Percentiles rank a stretch among this genome's conserved stretches.
Evolutionary conservation across 1,140 invertebrate genomes (phyloP).

Genomic region (Drosophila mayri): DNA sequence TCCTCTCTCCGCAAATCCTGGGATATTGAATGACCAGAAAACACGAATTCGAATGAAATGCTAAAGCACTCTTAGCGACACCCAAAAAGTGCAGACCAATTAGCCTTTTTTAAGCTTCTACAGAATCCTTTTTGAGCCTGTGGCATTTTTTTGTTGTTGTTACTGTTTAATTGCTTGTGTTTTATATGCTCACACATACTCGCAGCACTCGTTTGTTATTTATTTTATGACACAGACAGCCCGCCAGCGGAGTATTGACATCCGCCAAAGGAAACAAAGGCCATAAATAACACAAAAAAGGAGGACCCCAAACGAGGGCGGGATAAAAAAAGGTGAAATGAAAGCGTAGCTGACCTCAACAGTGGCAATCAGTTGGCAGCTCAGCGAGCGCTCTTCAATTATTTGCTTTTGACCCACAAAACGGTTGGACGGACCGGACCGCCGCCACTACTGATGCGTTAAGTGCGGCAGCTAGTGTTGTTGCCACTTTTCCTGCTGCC

Average conservation of each 20-base stretch:
- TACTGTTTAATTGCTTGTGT: constrained; percentile 43
- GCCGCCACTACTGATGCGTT: constrained; percentile 40
- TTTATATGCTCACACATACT: constrained; percentile 38
- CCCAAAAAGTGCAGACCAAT: constrained; percentile 22
- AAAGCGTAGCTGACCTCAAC: constrained; percentile 44
- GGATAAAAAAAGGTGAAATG: constrained; percentile 40
- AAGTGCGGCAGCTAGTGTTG: constrained; percentile 40
- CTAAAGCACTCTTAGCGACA: constrained; percentile 5
- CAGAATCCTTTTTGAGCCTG: constrained; percentile 18
- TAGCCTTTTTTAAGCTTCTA: constrained; percentile 13
- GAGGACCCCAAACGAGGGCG: constrained; percentile 1
- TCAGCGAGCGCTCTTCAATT: constrained; percentile 55
- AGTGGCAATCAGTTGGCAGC: constrained; percentile 55
- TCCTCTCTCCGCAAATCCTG: background rate
- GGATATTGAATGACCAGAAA: background rate
- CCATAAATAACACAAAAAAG: constrained; percentile 52
- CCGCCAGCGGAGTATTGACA: constrained; percentile 28
- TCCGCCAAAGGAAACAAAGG: constrained; percentile 35
- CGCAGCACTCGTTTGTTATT: constrained; percentile 26
- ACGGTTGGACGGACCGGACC: constrained; percentile 13
- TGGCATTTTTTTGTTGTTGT: constrained; percentile 22
- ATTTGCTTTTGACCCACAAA: constrained; percentile 73
- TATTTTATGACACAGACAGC: constrained; percentile 37
- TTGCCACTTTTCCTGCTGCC: constrained; percentile 12
- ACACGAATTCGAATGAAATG: background rate